Conservation (phyloP, 2,797 vertebrate species). For the Paedocypris micromegethes region DNA sequence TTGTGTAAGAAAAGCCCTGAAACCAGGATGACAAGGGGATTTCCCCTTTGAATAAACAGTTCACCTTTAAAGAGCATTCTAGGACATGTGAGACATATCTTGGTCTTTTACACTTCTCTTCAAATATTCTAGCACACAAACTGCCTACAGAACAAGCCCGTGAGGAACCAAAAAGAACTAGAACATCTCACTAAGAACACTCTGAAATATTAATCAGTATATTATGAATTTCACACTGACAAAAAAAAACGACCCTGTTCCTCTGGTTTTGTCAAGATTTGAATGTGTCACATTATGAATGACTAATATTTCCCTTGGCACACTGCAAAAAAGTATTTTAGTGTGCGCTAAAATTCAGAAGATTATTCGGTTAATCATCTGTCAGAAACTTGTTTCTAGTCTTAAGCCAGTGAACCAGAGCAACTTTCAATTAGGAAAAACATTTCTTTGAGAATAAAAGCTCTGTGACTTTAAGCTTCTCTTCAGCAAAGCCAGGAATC, state of each 20-base stretch:
- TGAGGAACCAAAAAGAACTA: conserved; percentile 4
- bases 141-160: not conserved
- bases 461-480: conserved; percentile 47
- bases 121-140: conserved; percentile 5
- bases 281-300: not conserved
- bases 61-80: not conserved
- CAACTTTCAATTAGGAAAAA: conserved; percentile 4
- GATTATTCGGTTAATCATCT: not conserved
- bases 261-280: conserved; percentile 4
- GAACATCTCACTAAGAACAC: not conserved
- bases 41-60: not conserved
- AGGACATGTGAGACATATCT: not conserved
- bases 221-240: not conserved
- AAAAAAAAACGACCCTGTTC: not conserved
- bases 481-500: conserved; percentile 44
- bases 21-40: not conserved
- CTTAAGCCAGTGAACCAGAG: not conserved
- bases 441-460: conserved; percentile 9
- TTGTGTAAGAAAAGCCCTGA: not conserved
- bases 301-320: not conserved
- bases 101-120: not conserved
- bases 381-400: not conserved
- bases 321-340: not conserved
- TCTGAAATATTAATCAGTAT: not conserved
- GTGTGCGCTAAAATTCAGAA: too few relatives aligned